These are phyloP conservation scores for Solea senegalensis DNA, from an alignment of 2,113 vertebrate species.

Conservation along the genomic window DNA sequence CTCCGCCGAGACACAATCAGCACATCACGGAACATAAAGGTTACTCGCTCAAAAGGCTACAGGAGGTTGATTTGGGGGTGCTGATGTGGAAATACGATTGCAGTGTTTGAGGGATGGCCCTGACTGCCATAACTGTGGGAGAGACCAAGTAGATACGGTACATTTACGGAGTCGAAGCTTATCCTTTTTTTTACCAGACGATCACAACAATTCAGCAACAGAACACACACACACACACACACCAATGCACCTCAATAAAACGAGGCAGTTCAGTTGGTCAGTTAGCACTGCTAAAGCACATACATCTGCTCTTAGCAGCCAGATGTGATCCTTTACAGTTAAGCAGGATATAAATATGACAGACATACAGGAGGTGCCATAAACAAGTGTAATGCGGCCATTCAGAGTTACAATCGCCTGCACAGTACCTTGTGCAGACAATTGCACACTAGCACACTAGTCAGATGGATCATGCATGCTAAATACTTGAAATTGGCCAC, in stretches of 20 bases:
- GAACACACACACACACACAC: neutral
- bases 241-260: constrained; percentile 14
- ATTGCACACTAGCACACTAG: constrained; percentile 11
- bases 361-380: constrained; percentile 20
- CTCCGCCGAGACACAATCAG: constrained; percentile 34
- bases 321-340: constrained; percentile 16
- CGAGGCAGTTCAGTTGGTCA: constrained; percentile 8
- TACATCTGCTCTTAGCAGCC: constrained; percentile 4
- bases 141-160: constrained; percentile 20
- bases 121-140: constrained; percentile 37
- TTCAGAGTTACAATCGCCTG: constrained; percentile 27
- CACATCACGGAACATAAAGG: constrained; percentile 49
- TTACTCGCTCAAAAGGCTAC: constrained; percentile 30
- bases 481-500: constrained; percentile 41
- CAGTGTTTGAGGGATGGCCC: constrained; percentile 36
- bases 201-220: constrained; percentile 16
- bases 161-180: constrained; percentile 45
- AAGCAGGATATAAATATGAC: constrained; percentile 22
- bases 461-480: constrained; percentile 44
- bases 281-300: constrained; percentile 7
- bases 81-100: constrained; percentile 52
- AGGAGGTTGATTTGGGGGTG: constrained; percentile 32
- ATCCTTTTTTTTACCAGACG: constrained; percentile 25
- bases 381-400: constrained; percentile 23
- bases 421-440: constrained; percentile 20